Evolutionary conservation across 2,113 vertebrate species (phyloP), one percentile per base, ranked within the genome.

Genomic region (Mastomys natalensis): DNA sequence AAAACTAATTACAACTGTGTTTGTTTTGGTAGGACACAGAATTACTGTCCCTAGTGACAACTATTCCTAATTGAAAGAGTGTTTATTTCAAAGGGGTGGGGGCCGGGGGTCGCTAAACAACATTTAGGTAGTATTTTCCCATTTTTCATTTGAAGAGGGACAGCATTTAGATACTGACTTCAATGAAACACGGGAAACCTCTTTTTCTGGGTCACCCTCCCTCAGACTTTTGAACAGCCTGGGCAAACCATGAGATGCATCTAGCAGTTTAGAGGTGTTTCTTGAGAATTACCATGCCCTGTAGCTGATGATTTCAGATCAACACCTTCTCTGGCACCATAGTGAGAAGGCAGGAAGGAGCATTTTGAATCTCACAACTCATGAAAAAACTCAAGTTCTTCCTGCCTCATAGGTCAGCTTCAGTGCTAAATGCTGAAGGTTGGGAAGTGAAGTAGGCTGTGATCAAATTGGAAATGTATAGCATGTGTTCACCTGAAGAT

Each of bases 1-100:
- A 98, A 98, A 98, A 98, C 98, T 98, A 99, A 99, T 99, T 98
- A 98, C 98, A 97, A 97, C 81, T 97, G 97, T 98, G 98, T 98
- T 99, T 99, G 97, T 98, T 99, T 98, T 98, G 98, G 97, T 98
- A 98, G 98, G 97, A 96, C 98, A 95, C 60, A 70, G 98, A 98
- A 98, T 98, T 98, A 98, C 98, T 98, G 98, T 98, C 97, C 97
- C 97, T 66, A 45, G 95, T 97, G 96, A 98, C 95, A 98, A 98
- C 98, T 97, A 97, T 97, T 98, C 91, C 97, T 98, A 98, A 98
- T 98, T 98, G 98, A 98, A 98, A 98, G 98, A 85, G 77, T 96
- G 58, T 98, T 98, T 98, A 97, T 97, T 98, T 98, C 97, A 87
- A 96, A 97, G 85, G 73, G 86, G 72, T 92, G 80, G 95, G 96